Percentiles rank a stretch among this genome's conserved stretches.
Evolutionary conservation across 2,888 invertebrate species (phyloP).

Genomic region (Drosophila testacea): DNA sequence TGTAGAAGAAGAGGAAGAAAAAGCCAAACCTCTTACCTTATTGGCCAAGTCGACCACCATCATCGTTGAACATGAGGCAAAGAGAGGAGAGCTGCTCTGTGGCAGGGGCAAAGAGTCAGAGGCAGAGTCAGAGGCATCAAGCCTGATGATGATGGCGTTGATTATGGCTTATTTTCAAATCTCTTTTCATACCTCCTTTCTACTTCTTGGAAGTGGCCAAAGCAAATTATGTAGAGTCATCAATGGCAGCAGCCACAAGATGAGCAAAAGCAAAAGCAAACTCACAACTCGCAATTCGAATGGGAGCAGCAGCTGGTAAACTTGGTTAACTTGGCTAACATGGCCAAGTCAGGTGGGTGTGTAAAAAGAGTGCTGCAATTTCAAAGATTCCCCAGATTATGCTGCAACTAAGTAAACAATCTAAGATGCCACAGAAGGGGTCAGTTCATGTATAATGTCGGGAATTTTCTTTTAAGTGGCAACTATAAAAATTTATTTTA

Average conservation of each 20-base stretch:
- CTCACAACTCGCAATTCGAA: constrained; percentile 27
- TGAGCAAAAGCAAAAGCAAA: constrained; percentile 14
- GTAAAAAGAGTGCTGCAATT: constrained; percentile 32
- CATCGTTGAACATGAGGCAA: constrained; percentile 61
- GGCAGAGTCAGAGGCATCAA: constrained; percentile 34
- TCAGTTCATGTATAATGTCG: constrained; percentile 31
- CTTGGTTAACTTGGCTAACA: constrained; percentile 2
- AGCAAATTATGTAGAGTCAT: constrained; percentile 75
- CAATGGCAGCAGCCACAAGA: constrained; percentile 62
- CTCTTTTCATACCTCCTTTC: constrained; percentile 65
- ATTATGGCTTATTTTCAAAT: constrained; percentile 83
- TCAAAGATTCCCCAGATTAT: constrained; percentile 37
- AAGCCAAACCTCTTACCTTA: constrained; percentile 74
- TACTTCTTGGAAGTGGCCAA: constrained; percentile 72
- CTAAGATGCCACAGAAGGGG: constrained; percentile 4
- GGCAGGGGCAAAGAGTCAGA: constrained; percentile 7
- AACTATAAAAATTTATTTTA: constrained; percentile 49
- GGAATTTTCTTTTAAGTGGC: constrained; percentile 39
- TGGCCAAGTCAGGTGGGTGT: constrained; percentile 21
- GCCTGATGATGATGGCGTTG: constrained; percentile 73
- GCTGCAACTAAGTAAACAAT: constrained; percentile 6
- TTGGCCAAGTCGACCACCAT: constrained; percentile 81
- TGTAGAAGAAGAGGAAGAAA: constrained; percentile 28
- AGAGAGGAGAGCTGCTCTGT: constrained; percentile 5
- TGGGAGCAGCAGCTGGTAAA: constrained; percentile 40